Percentiles rank a stretch among this genome's conserved stretches.
Evolutionary conservation across 2,888 invertebrate species (phyloP).

Genomic region (Eupithecia exiguata): DNA sequence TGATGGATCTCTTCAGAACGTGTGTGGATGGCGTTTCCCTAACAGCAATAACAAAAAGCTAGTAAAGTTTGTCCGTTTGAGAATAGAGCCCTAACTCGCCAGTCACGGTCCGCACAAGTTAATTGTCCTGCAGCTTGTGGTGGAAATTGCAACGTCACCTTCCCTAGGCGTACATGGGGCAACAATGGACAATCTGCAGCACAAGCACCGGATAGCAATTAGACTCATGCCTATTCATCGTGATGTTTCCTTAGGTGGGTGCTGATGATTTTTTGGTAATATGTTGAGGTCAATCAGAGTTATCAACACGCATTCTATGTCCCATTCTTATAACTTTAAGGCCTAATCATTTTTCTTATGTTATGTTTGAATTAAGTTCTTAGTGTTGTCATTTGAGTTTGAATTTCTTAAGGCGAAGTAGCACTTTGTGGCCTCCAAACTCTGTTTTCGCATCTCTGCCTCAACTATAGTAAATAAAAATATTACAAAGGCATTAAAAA

Average conservation of each 20-base stretch:
- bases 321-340: neutral
- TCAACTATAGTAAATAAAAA: too few species aligned
- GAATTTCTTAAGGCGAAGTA: too few species aligned
- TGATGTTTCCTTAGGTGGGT: neutral
- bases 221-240: conserved; percentile 13
- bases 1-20: neutral
- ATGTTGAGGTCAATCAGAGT: neutral
- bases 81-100: conserved; percentile 1
- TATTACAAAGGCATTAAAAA: too few species aligned
- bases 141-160: conserved; percentile 16
- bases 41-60: conserved; percentile 10
- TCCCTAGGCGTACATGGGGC: conserved; percentile 1
- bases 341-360: neutral
- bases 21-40: neutral
- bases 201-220: conserved; percentile 10
- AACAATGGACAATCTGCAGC: conserved; percentile 16
- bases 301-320: neutral
- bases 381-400: too few species aligned
- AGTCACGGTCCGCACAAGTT: conserved; percentile 10
- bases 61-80: conserved; percentile 1
- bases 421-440: too few species aligned
- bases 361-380: neutral
- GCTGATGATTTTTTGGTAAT: neutral
- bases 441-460: too few species aligned
- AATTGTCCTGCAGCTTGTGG: conserved; percentile 14